phyloP scores from a whole-genome alignment of 2,797 vertebrate genomes.

The Peromyscus aztecus region DNA sequence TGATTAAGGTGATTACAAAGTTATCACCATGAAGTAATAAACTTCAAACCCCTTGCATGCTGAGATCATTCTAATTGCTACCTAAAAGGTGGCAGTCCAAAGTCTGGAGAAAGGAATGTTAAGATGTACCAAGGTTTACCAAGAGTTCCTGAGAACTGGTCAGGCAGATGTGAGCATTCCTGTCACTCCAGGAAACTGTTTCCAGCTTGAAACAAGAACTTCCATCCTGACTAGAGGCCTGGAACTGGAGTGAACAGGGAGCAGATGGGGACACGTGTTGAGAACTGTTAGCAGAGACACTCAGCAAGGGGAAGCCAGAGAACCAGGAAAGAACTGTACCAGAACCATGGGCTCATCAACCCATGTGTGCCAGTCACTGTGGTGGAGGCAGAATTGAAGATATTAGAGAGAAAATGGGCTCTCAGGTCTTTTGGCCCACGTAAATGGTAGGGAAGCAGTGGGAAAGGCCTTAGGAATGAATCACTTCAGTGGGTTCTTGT shows the following conservation, averaged over 20 bases:
- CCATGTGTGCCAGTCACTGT: not conserved
- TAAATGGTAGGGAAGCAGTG: not conserved
- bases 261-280: not conserved
- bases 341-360: not conserved
- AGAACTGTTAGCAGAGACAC: not conserved
- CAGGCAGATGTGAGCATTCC: not conserved
- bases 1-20: slow-evolving; percentile 33
- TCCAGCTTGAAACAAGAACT: slow-evolving; percentile 12
- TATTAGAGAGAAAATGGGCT: not conserved
- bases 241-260: not conserved
- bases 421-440: not conserved
- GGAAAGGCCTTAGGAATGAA: not conserved
- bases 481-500: not conserved
- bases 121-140: not conserved
- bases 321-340: not conserved
- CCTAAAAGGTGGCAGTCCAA: not conserved
- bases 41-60: not conserved
- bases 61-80: slow-evolving; percentile 1
- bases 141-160: not conserved
- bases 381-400: not conserved
- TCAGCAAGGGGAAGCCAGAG: not conserved
- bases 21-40: slow-evolving; percentile 25
- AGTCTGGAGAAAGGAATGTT: slow-evolving; percentile 20
- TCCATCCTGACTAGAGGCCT: not conserved
- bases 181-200: not conserved